Percentiles rank a stretch among this genome's conserved stretches.
Evolutionary conservation across 2,113 vertebrate genomes (phyloP).

Genomic region (Lepidothrix coronata): DNA sequence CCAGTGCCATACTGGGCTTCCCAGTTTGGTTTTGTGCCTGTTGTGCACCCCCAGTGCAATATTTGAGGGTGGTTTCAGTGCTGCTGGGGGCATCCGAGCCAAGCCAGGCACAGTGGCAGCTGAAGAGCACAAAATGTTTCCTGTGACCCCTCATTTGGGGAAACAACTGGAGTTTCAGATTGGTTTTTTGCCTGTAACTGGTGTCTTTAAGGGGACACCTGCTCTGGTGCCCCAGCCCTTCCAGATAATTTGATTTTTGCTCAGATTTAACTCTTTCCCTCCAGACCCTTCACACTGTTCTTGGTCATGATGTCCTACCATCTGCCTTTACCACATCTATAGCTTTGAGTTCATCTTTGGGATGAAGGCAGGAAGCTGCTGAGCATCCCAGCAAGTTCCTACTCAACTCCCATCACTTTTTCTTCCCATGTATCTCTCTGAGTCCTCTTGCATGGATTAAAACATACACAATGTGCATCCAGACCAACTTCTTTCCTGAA

Average conservation of each 20-base stretch:
- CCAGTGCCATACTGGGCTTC: not conserved
- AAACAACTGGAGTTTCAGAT: not conserved
- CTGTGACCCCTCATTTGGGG: not conserved
- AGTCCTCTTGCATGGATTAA: not conserved
- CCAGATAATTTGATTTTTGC: not conserved
- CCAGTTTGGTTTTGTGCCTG: not conserved
- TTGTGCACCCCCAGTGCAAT: not conserved
- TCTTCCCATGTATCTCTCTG: not conserved
- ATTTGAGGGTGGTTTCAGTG: not conserved
- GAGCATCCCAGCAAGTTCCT: not conserved
- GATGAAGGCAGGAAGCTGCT: not conserved
- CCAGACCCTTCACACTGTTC: not conserved
- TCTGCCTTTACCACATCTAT: fast-evolving
- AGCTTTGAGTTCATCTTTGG: not conserved
- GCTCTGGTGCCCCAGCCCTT: not conserved
- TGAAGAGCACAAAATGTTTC: not conserved
- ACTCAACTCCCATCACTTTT: not conserved
- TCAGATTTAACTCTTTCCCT: not conserved
- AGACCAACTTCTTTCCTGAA: not conserved
- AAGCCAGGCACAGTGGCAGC: fast-evolving
- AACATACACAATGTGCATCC: fast-evolving
- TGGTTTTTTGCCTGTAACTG: not conserved
- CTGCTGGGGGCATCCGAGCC: fast-evolving
- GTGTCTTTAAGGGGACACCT: not conserved
- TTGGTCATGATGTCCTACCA: not conserved